Percentiles rank a stretch among this genome's conserved stretches.
Conservation (phyloP, 1,140 invertebrate genomes). For the Leptopilina clavipes region DNA sequence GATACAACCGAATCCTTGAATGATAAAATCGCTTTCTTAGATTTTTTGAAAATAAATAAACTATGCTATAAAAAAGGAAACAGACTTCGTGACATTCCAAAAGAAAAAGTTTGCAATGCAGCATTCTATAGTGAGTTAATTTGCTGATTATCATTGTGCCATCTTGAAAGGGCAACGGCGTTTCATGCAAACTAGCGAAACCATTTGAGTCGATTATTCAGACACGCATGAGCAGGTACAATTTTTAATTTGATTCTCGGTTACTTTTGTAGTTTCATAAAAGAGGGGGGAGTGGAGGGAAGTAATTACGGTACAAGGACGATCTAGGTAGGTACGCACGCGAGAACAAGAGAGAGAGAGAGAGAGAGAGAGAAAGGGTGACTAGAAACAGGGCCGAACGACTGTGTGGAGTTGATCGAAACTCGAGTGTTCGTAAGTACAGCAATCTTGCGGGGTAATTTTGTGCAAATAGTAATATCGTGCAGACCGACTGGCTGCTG, state of each 20-base stretch:
- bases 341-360: slow-evolving; percentile 5
- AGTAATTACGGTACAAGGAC: slow-evolving; percentile 30
- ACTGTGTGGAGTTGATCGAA: slow-evolving; percentile 39
- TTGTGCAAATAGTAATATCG: slow-evolving; percentile 50
- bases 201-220: slow-evolving; percentile 27
- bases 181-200: slow-evolving; percentile 30
- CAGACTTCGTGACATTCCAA: neutral
- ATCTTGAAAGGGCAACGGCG: slow-evolving; percentile 14
- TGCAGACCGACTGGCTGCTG: slow-evolving; percentile 33
- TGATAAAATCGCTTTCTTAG: no score
- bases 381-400: slow-evolving; percentile 19
- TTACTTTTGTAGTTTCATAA: slow-evolving; percentile 27
- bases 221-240: slow-evolving; percentile 32
- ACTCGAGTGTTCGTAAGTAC: slow-evolving; percentile 44
- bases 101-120: neutral
- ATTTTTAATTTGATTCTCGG: slow-evolving; percentile 34
- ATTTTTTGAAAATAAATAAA: no score
- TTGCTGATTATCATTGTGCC: slow-evolving; percentile 27
- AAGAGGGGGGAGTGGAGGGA: neutral
- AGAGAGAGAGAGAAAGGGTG: neutral
- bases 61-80: no score
- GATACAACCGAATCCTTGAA: no score
- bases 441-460: slow-evolving; percentile 49
- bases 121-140: slow-evolving; percentile 28
- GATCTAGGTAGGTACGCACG: slow-evolving; percentile 24